phyloP scores from a whole-genome alignment of 2,113 vertebrate species.

The Cairina moschata region DNA sequence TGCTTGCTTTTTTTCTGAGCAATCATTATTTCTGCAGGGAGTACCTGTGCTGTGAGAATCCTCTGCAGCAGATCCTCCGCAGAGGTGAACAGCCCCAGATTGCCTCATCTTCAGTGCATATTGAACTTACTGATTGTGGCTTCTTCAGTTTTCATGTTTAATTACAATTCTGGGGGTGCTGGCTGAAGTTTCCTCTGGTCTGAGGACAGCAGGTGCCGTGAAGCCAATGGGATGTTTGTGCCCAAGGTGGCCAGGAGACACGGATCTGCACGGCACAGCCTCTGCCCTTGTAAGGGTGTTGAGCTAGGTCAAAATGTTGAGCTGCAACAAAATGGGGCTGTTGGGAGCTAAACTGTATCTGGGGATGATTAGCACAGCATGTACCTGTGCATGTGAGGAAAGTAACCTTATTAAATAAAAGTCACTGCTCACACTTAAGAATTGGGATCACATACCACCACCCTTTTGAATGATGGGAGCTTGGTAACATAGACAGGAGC shows the following conservation, averaged over 20 bases:
- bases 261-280: neutral
- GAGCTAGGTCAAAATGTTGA: neutral
- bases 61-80: neutral
- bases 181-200: neutral
- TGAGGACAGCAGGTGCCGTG: neutral
- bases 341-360: neutral
- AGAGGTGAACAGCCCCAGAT: neutral
- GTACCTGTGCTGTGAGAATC: neutral
- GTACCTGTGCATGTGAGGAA: neutral
- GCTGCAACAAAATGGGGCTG: neutral
- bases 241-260: neutral
- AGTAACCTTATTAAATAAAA: neutral
- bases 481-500: neutral
- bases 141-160: neutral
- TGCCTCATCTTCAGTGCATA: neutral
- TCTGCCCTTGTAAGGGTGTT: rapidly evolving
- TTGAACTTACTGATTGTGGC: neutral
- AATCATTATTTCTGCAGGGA: conserved; percentile 27
- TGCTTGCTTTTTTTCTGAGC: conserved; percentile 9
- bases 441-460: neutral
- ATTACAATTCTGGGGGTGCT: neutral
- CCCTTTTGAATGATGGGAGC: neutral
- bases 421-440: neutral
- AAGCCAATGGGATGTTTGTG: neutral
- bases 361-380: neutral